These are phyloP conservation scores for Chinchilla lanigera DNA, from an alignment of 2,113 vertebrate species.

Conservation along the genomic window DNA sequence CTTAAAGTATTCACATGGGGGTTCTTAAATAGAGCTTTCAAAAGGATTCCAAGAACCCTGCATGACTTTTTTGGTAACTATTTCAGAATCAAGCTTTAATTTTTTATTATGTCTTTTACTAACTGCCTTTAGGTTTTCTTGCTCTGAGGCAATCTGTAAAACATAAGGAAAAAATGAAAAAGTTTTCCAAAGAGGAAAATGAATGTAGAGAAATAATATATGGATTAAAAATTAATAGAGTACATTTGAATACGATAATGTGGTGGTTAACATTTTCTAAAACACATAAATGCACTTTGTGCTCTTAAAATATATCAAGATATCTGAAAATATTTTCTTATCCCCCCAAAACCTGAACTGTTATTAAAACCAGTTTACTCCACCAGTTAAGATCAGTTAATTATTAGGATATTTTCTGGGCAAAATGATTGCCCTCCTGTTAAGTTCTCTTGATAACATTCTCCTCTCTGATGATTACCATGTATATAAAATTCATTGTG, in stretches of 20 bases:
- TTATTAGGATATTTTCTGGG: not conserved
- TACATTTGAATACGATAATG: not conserved
- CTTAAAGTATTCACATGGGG: not conserved
- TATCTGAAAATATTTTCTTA: not conserved
- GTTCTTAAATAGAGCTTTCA: not conserved
- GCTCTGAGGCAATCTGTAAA: not conserved
- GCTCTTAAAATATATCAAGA: not conserved
- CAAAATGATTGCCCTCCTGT: not conserved
- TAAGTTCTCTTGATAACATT: not conserved
- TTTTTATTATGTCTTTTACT: not conserved
- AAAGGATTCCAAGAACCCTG: not conserved
- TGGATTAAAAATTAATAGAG: conserved; percentile 11
- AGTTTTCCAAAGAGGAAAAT: not conserved
- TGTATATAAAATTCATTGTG: not conserved
- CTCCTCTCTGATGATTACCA: not conserved
- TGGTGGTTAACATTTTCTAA: not conserved
- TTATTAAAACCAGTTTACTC: not conserved
- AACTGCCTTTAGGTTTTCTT: not conserved
- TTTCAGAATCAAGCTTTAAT: not conserved
- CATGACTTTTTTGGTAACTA: not conserved
- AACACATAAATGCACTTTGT: not conserved
- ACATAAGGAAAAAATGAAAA: not conserved
- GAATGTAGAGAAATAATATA: not conserved
- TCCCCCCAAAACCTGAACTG: not conserved
- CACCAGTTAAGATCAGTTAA: not conserved